These are phyloP conservation scores for Teleopsis dalmanni DNA, from an alignment of 1,140 invertebrate genomes.

Conservation along the genomic window DNA sequence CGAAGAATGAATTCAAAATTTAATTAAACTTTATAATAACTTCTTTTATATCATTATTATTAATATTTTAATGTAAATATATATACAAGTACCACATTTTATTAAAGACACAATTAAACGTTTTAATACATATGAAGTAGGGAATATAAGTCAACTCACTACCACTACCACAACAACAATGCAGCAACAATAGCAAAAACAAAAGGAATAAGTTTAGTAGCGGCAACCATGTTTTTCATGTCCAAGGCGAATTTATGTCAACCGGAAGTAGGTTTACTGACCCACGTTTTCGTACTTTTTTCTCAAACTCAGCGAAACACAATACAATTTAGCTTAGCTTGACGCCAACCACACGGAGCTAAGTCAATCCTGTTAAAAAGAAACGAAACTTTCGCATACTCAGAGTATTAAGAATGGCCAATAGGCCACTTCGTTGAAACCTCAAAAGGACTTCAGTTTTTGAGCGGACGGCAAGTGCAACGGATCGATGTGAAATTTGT, in stretches of 20 bases:
- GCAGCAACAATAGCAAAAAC: neutral
- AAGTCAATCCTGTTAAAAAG: neutral
- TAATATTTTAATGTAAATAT: neutral
- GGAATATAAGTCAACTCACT: too few species aligned
- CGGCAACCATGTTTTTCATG: conserved; percentile 39
- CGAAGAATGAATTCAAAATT: too few species aligned
- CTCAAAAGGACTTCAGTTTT: conserved; percentile 33
- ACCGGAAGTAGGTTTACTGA: conserved; percentile 46
- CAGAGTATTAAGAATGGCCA: conserved; percentile 11
- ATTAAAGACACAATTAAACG: neutral
- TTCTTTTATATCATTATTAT: neutral
- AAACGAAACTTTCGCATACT: conserved; percentile 1
- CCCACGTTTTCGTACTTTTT: conserved; percentile 37
- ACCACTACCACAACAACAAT: neutral
- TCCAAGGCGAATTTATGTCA: conserved; percentile 46
- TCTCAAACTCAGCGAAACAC: neutral
- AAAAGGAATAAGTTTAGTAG: neutral
- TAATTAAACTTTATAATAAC: too few species aligned
- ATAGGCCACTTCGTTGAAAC: conserved; percentile 2
- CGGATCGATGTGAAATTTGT: conserved; percentile 35
- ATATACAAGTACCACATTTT: neutral
- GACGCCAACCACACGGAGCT: neutral
- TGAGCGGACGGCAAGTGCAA: conserved; percentile 38
- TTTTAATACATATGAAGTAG: neutral
- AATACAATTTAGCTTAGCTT: neutral